Conservation (phyloP, 2,797 vertebrate genomes). For the Harpagifer antarcticus region DNA sequence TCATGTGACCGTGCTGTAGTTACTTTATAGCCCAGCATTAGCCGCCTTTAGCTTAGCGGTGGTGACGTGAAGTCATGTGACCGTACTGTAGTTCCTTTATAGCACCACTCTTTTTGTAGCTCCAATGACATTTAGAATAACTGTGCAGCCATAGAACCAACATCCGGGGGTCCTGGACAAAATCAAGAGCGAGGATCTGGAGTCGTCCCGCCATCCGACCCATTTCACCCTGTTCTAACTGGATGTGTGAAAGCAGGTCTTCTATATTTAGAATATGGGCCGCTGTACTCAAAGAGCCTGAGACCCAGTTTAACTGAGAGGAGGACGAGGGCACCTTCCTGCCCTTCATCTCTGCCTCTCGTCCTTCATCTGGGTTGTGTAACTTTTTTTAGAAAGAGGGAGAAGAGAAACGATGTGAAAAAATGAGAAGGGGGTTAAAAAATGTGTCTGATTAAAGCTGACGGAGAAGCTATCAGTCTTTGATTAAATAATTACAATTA, state of each 20-base stretch:
- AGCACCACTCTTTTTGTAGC: too few relatives aligned
- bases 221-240: conserved; percentile 80
- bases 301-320: conserved; percentile 83
- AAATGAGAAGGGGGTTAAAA: neutral
- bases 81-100: too few relatives aligned
- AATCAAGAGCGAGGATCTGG: conserved; percentile 55
- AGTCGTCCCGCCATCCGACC: conserved; percentile 77
- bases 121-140: too few relatives aligned
- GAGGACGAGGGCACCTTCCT: conserved; percentile 67
- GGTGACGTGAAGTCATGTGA: too few relatives aligned
- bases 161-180: conserved; percentile 10
- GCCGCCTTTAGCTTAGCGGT: too few relatives aligned
- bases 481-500: too few relatives aligned
- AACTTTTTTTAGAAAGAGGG: neutral
- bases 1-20: too few relatives aligned
- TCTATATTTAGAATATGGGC: conserved; percentile 87
- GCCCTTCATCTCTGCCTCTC: conserved; percentile 66
- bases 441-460: neutral
- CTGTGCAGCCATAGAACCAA: conserved; percentile 6
- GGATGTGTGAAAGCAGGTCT: conserved; percentile 75
- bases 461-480: too few relatives aligned
- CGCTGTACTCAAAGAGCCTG: conserved; percentile 72
- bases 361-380: conserved; percentile 11
- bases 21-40: too few relatives aligned
- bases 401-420: neutral